Base-by-base conservation (phyloP, 2,113 vertebrate genomes). In the Neodon shergylaensis region DNA sequence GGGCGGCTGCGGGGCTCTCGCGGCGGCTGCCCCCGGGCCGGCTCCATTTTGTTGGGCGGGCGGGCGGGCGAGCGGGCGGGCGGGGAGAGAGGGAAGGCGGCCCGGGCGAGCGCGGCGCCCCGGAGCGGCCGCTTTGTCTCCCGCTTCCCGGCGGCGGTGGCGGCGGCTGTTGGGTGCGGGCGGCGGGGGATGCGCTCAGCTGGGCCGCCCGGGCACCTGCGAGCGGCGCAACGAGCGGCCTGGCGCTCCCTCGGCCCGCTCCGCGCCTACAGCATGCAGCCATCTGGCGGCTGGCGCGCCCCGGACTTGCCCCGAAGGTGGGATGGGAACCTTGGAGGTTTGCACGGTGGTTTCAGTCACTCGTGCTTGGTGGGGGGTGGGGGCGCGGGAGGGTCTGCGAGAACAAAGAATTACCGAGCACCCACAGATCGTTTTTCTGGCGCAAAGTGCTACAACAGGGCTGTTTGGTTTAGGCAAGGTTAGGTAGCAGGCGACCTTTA, bases 31-130 rank as follows among this genome's bases (percentile, higher is more conserved):
- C 85, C 82, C 31, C n/a, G 7, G 54, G 70, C 36, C 79, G 95
- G 97, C 96, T 97, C 98, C 98, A 98, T 98, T 89, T 98, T 98
- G 97, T 83, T 95, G 85, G 93, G 87, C 72, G 73, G 24, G 54
- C 85, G 49, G 63, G 52, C 90, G 81, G 91, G 33, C 28, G 63
- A n/a, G n/a, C n/a, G 24, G 63, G 24, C 0, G 61, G 61, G 28
- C 4, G 28, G 28, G 65, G 65, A 28, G 86, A 66, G 52, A 14
- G 54, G 81, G 74, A 88, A 39, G 61, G 16, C 28, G 6, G 54
- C 52, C 76, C 36, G 65, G 52, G 52, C 47, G 68, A 19, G 42
- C 49, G 65, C 72, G 8, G 77, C 79, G 54, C 92, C 33, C 24
- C 78, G 94, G 52, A 52, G 36, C 36, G 72, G 72, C 87, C 77